phyloP scores from a whole-genome alignment of 2,797 vertebrate species.

The Acanthurus leucopareius region DNA sequence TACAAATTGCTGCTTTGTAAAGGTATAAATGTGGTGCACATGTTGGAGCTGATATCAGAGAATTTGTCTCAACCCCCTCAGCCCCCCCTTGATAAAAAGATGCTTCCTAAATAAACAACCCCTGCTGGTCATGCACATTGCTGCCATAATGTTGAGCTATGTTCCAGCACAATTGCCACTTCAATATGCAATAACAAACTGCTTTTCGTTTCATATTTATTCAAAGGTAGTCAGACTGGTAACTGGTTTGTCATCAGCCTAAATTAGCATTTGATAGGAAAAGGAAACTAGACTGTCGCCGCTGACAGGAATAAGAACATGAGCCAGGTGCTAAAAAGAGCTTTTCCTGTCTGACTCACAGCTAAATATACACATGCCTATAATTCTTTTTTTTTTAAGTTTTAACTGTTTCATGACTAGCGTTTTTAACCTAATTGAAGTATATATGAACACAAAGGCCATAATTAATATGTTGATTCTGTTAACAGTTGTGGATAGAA shows the following conservation, averaged over 20 bases:
- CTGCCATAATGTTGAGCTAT: neutral
- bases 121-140: neutral
- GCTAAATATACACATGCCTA: slow-evolving; percentile 54
- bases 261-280: slow-evolving; percentile 20
- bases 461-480: slow-evolving; percentile 15
- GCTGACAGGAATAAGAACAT: slow-evolving; percentile 36
- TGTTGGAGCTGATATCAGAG: neutral
- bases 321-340: slow-evolving; percentile 51
- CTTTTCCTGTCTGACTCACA: slow-evolving; percentile 37
- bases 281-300: neutral
- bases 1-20: slow-evolving; percentile 3
- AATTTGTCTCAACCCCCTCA: neutral
- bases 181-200: neutral
- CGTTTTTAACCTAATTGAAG: slow-evolving; percentile 2
- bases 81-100: slow-evolving; percentile 3
- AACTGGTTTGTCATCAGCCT: slow-evolving; percentile 29
- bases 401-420: slow-evolving; percentile 40
- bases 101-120: slow-evolving; percentile 18
- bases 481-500: slow-evolving; percentile 5
- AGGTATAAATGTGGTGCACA: slow-evolving; percentile 10
- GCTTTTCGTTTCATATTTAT: slow-evolving; percentile 19
- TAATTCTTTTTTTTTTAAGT: slow-evolving; percentile 23
- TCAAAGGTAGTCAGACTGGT: neutral
- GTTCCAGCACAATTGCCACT: neutral
- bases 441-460: slow-evolving; percentile 2